These are phyloP conservation scores for Cryptotermes secundus DNA, from an alignment of 1,140 invertebrate species.

Conservation along the genomic window DNA sequence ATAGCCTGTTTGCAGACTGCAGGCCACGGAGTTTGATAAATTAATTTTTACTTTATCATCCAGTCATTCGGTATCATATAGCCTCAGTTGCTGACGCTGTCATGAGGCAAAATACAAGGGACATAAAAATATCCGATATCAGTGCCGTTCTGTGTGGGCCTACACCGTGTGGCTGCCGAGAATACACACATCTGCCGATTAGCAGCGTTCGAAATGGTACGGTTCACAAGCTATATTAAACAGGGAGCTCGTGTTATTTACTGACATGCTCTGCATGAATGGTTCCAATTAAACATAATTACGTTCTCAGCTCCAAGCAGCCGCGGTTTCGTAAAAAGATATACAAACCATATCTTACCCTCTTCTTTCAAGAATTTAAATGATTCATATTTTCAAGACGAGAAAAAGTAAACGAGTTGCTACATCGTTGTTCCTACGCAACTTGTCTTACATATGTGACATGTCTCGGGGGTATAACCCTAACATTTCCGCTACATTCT, in stretches of 20 bases:
- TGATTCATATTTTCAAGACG: not conserved
- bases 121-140: too few relatives aligned
- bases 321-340: not conserved
- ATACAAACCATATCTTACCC: not conserved
- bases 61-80: too few relatives aligned
- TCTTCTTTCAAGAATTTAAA: not conserved
- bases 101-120: too few relatives aligned
- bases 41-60: too few relatives aligned
- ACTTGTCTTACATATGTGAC: not conserved
- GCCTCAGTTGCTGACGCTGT: too few relatives aligned
- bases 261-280: not conserved
- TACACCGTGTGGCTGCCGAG: too few relatives aligned
- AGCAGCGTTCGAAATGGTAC: not conserved
- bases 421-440: not conserved
- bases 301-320: not conserved
- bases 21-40: too few relatives aligned
- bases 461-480: not conserved
- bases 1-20: too few relatives aligned
- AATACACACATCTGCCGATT: not conserved
- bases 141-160: too few relatives aligned
- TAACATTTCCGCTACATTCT: not conserved
- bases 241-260: not conserved
- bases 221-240: not conserved
- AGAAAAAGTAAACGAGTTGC: not conserved
- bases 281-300: not conserved